These are phyloP conservation scores for Orthosia gracilis DNA, from an alignment of 2,888 invertebrate species.

Conservation along the genomic window DNA sequence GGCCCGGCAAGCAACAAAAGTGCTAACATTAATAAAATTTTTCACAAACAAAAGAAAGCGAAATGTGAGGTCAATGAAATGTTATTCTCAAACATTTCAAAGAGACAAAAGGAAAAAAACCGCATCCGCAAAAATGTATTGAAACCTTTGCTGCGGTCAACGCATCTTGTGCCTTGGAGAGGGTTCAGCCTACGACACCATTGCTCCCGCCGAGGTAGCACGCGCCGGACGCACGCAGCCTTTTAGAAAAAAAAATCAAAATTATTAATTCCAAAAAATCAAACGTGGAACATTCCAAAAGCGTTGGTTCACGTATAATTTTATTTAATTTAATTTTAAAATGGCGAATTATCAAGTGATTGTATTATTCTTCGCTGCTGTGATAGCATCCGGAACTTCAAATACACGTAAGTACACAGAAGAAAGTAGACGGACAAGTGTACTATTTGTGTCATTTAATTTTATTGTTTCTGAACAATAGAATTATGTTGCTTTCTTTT, in stretches of 20 bases:
- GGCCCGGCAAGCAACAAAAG: not conserved
- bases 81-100: conserved; percentile 29
- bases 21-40: conserved; percentile 3
- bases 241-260: conserved; percentile 55
- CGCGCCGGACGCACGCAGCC: conserved; percentile 77
- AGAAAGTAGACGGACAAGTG: conserved; percentile 83
- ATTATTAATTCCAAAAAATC: conserved; percentile 43
- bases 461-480: conserved; percentile 57
- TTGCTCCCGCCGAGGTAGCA: conserved; percentile 80
- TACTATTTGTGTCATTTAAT: conserved; percentile 73
- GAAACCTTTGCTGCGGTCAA: conserved; percentile 71
- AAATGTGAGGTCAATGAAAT: conserved; percentile 37
- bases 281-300: conserved; percentile 41
- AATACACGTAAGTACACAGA: conserved; percentile 86
- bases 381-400: conserved; percentile 80
- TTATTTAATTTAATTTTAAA: conserved; percentile 60
- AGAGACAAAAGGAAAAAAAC: conserved; percentile 52
- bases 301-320: conserved; percentile 16
- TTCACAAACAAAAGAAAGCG: conserved; percentile 45
- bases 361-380: conserved; percentile 78
- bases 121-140: conserved; percentile 62
- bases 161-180: conserved; percentile 74
- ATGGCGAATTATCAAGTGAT: conserved; percentile 82
- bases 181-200: conserved; percentile 73
- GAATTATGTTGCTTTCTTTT: conserved; percentile 6